A percentile compares a stretch with the other conserved stretches of the same genome.
Evolutionary conservation across 2,113 vertebrate species (phyloP).

Genomic region (Pedionomus torquatus): DNA sequence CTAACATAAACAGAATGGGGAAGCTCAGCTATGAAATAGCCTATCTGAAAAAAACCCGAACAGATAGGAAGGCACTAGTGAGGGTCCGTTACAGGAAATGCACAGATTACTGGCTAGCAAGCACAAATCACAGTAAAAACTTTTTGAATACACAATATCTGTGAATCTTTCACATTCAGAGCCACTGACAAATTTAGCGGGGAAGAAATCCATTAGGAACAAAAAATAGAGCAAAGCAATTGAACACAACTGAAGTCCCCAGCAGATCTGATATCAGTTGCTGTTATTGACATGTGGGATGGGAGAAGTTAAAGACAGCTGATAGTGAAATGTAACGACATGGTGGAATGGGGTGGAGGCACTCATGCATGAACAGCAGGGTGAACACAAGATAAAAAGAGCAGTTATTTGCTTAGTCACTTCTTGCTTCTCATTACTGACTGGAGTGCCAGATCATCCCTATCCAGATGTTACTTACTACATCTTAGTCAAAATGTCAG

Average conservation of each 20-base stretch:
- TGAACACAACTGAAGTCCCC: not conserved
- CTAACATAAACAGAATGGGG: not conserved
- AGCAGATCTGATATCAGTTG: not conserved
- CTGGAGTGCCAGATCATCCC: not conserved
- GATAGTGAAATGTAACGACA: not conserved
- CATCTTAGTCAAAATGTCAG: not conserved
- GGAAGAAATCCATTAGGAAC: not conserved
- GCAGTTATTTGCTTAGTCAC: not conserved
- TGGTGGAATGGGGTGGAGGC: not conserved
- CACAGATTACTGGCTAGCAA: not conserved
- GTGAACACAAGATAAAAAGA: not conserved
- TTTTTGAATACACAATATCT: not conserved
- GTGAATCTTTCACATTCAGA: not conserved
- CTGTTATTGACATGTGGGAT: fast-evolving
- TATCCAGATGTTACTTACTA: not conserved
- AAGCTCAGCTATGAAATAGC: not conserved
- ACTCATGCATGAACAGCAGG: not conserved
- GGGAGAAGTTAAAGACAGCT: not conserved
- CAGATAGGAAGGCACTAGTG: not conserved
- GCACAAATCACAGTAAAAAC: not conserved
- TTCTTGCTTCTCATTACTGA: not conserved
- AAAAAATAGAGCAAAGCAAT: not conserved
- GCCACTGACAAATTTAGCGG: not conserved
- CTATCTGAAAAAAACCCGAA: not conserved
- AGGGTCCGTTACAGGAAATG: not conserved